phyloP scores from a whole-genome alignment of 1,140 invertebrate genomes.

The Halictus rubicundus region DNA sequence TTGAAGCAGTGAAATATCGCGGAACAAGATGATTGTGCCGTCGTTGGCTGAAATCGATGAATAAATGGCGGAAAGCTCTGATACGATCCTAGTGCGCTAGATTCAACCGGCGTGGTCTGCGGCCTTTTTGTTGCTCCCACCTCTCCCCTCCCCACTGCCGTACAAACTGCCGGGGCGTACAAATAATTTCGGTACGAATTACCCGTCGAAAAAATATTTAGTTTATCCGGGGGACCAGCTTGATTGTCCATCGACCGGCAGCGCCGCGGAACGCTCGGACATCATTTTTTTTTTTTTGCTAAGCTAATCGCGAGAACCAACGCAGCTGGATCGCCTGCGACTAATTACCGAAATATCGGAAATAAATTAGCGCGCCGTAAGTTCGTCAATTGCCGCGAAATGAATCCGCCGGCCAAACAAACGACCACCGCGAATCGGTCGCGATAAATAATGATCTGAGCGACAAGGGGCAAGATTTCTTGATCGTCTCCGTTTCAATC shows the following conservation, averaged over 20 bases:
- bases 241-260: not conserved
- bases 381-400: not conserved
- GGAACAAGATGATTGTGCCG: slow-evolving; percentile 21
- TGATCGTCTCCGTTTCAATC: too few species aligned
- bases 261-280: too few species aligned
- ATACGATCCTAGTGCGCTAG: not conserved
- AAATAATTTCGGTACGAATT: too few species aligned
- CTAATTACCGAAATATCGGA: slow-evolving; percentile 41
- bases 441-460: not conserved
- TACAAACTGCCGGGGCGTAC: too few species aligned
- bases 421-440: not conserved
- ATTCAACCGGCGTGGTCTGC: too few species aligned
- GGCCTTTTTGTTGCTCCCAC: not conserved
- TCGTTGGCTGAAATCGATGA: not conserved
- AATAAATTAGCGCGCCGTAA: slow-evolving; percentile 22
- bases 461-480: too few species aligned
- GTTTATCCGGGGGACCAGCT: too few species aligned
- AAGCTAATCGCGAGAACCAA: not conserved
- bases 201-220: too few species aligned
- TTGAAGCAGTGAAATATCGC: slow-evolving; percentile 16
- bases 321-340: not conserved
- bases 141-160: too few species aligned
- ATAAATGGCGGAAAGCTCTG: not conserved
- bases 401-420: not conserved
- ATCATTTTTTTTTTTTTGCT: not conserved